Evolutionary conservation across 2,888 invertebrate genomes (phyloP), one percentile per base, ranked within the genome.

Genomic region (Theretra japonica): DNA sequence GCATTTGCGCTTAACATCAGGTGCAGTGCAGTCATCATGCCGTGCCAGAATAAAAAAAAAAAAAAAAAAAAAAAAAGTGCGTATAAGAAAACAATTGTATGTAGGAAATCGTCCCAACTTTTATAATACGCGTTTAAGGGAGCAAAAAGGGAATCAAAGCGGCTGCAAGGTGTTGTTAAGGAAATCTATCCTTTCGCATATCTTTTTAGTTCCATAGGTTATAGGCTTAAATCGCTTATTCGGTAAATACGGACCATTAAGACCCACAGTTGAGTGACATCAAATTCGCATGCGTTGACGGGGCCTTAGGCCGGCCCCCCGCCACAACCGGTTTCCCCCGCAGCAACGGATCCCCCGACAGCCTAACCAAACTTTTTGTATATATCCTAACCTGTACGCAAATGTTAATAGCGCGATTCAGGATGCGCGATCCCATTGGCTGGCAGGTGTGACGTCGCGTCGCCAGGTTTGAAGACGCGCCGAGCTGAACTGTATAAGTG

Each of bases 391-490:
- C 30, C 19, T 48, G 1, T 7, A 28, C 17, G 77, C 83, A 87
- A 88, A 88, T 81, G 84, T 83, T 73, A 76, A 75, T 83, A 88
- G 79, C 88, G 93, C 82, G 93, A 88, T 90, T 80, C 78, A 91
- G 88, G 74, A 74, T 69, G 73, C 21, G 75, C 70, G 62, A 56
- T 75, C 71, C 78, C 72, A 87, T 87, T 86, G 86, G 84, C 72
- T 73, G 76, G 56, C 62, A 65, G 68, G 4, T 19, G 30, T 76
- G 74, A 80, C 78, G 80, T 77, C 8, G 8, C 3, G 33, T 33
- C 28, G n/a, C 41, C n/a, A 23, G 53, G 15, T 33, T 17, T 19
- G 7, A 33, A 50, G 25, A 0, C 53, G 7, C 60, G 8, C 25
- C 25, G 19, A 15, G 28, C 25, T 28, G 28, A 59, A 59, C 28